These are phyloP conservation scores for Anodontia alba DNA, from an alignment of 2,888 invertebrate genomes.

Conservation along the genomic window DNA sequence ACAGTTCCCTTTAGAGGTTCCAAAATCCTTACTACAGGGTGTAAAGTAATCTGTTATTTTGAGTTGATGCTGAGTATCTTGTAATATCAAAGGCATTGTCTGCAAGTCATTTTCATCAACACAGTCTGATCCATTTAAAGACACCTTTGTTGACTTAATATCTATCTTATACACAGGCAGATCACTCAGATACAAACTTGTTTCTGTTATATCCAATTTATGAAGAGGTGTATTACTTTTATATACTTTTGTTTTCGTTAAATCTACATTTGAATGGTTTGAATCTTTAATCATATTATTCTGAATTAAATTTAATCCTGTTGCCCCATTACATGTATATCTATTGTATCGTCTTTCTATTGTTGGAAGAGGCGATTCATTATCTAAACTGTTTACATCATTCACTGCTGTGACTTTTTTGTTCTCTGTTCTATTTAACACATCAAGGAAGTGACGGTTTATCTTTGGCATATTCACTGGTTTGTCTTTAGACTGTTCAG, in stretches of 20 bases:
- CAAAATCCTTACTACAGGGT: too few species aligned
- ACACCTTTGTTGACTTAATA: not conserved
- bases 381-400: not conserved
- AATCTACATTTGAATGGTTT: too few species aligned
- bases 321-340: too few species aligned
- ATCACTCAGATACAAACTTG: not conserved
- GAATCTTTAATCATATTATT: too few species aligned
- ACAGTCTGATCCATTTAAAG: too few species aligned
- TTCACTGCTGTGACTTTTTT: too few species aligned
- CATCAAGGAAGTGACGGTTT: conserved; percentile 6
- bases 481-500: not conserved
- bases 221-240: not conserved
- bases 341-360: too few species aligned
- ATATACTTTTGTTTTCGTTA: not conserved
- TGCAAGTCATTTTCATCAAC: not conserved
- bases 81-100: not conserved
- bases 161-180: not conserved
- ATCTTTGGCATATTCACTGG: not conserved
- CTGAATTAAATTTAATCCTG: not conserved
- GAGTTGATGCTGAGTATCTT: not conserved
- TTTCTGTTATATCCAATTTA: not conserved
- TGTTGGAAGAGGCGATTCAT: not conserved
- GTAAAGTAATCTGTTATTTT: not conserved
- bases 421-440: not conserved
- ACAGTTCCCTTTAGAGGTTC: too few species aligned